Evolutionary conservation across 2,888 invertebrate species (phyloP).

Genomic region (Melieria picta): DNA sequence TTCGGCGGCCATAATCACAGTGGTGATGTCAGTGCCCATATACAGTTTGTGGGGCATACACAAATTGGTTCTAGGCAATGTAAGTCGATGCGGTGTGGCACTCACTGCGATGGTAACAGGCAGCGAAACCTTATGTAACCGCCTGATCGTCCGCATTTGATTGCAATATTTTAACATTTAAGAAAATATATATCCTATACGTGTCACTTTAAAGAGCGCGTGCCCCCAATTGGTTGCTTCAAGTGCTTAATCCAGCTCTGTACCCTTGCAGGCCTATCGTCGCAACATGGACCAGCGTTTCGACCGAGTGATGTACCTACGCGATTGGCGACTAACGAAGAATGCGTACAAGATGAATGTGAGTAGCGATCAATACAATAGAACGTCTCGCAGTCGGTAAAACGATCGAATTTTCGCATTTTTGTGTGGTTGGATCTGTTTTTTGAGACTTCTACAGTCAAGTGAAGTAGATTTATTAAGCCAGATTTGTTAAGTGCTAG

Average conservation of each 20-base stretch:
- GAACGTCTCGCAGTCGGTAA: background rate
- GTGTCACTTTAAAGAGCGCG: background rate
- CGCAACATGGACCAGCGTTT: constrained; percentile 69
- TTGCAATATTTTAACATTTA: constrained; percentile 50
- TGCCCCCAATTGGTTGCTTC: background rate
- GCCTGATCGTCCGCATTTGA: constrained; percentile 44
- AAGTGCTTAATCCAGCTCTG: background rate
- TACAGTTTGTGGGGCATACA: constrained; percentile 73
- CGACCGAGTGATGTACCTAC: constrained; percentile 70
- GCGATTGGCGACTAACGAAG: constrained; percentile 72
- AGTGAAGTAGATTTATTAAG: no score
- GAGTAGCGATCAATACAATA: constrained; percentile 55
- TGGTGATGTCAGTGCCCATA: constrained; percentile 72
- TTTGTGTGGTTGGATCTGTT: no score
- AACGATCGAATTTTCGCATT: no score
- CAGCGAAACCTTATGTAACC: constrained; percentile 59
- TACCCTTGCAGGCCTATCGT: constrained; percentile 68
- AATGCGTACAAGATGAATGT: constrained; percentile 72
- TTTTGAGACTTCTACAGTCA: no score
- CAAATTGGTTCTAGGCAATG: constrained; percentile 72
- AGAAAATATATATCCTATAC: background rate
- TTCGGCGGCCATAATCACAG: constrained; percentile 71
- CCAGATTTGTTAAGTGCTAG: no score
- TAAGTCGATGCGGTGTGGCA: constrained; percentile 65
- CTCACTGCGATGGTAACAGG: background rate